These are phyloP conservation scores for Caenorhabditis latens DNA, from an alignment of 1,140 invertebrate genomes.

Conservation along the genomic window DNA sequence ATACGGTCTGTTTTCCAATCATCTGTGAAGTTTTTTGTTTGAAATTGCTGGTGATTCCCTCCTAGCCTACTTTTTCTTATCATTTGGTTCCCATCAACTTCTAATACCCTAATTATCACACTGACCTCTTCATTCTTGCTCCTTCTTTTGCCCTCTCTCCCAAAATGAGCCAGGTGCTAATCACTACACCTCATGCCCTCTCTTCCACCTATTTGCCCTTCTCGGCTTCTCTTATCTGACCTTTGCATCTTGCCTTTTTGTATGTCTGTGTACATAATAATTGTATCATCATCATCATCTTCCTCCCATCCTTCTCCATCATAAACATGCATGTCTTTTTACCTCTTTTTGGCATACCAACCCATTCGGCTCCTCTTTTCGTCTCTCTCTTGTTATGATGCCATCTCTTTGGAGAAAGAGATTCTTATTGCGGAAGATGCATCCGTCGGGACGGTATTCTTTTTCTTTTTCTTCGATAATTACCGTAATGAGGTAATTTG, in stretches of 20 bases:
- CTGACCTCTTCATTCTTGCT: slow-evolving; percentile 9
- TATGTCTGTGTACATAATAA: slow-evolving; percentile 44
- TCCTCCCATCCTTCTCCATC: neutral
- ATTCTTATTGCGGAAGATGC: too few relatives aligned
- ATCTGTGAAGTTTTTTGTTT: too few relatives aligned
- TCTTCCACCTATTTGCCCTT: slow-evolving; percentile 22
- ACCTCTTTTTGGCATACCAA: slow-evolving; percentile 17
- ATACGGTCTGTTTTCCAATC: too few relatives aligned
- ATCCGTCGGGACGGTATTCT: neutral
- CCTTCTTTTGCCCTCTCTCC: too few relatives aligned
- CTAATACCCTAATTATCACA: slow-evolving; percentile 17
- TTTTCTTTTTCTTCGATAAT: slow-evolving; percentile 1
- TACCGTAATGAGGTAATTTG: slow-evolving; percentile 55
- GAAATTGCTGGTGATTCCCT: too few relatives aligned
- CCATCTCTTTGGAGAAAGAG: neutral
- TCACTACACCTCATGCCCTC: neutral
- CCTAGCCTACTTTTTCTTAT: neutral
- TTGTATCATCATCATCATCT: slow-evolving; percentile 34
- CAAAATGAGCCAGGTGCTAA: slow-evolving; percentile 5
- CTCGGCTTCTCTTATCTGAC: slow-evolving; percentile 34
- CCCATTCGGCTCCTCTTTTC: neutral
- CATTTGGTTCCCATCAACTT: neutral
- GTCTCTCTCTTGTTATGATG: neutral
- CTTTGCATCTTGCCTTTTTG: slow-evolving; percentile 12
- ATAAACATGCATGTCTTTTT: slow-evolving; percentile 40